Percentiles rank a stretch among this genome's conserved stretches.
These are phyloP conservation scores for Carabus problematicus DNA, from an alignment of 2,888 invertebrate genomes.

Conservation along the genomic window DNA sequence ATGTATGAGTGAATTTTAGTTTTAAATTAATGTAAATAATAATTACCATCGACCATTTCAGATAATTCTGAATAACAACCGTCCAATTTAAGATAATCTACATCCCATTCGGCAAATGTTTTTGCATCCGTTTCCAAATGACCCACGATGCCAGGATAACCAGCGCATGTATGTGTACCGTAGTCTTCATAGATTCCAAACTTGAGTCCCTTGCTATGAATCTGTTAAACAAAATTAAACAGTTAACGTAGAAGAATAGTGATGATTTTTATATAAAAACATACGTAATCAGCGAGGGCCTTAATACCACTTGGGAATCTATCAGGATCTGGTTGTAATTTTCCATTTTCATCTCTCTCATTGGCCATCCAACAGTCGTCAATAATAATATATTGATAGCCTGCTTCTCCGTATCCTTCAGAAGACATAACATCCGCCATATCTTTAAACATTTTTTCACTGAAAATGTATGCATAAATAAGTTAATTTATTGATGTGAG, in stretches of 20 bases:
- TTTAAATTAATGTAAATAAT: background rate
- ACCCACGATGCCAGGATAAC: slow-evolving; percentile 77
- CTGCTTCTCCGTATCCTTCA: slow-evolving; percentile 67
- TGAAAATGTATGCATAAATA: slow-evolving; percentile 48
- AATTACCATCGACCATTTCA: slow-evolving; percentile 63
- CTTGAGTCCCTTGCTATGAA: slow-evolving; percentile 76
- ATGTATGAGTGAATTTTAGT: too few relatives aligned
- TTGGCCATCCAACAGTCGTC: slow-evolving; percentile 70
- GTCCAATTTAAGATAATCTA: slow-evolving; percentile 84
- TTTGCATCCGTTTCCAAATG: slow-evolving; percentile 73
- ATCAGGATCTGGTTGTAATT: slow-evolving; percentile 63
- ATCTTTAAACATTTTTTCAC: slow-evolving; percentile 64
- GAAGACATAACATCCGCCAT: slow-evolving; percentile 65
- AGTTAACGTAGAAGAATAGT: background rate
- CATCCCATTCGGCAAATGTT: slow-evolving; percentile 80
- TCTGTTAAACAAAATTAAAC: slow-evolving; percentile 58
- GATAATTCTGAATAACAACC: slow-evolving; percentile 73
- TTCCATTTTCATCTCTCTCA: slow-evolving; percentile 59
- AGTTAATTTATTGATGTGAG: background rate
- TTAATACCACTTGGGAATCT: slow-evolving; percentile 70
- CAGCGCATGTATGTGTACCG: slow-evolving; percentile 78
- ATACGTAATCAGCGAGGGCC: slow-evolving; percentile 66
- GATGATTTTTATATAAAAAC: slow-evolving; percentile 53
- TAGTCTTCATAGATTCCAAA: slow-evolving; percentile 86
- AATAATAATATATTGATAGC: slow-evolving; percentile 67